These are phyloP conservation scores for Cotesia glomerata DNA, from an alignment of 1,140 invertebrate genomes.

Conservation along the genomic window DNA sequence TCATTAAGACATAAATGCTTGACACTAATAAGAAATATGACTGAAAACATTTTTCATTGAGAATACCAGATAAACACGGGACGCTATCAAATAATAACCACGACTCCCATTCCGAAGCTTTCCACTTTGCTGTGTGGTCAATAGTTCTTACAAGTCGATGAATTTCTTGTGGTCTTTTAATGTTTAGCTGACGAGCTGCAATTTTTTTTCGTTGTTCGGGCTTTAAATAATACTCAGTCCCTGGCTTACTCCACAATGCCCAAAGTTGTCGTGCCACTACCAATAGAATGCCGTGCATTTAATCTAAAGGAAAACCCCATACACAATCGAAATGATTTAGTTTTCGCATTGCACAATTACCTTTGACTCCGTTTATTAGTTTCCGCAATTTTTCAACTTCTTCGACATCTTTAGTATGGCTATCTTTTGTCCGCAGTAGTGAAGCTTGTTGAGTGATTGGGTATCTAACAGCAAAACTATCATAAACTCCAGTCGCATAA, in stretches of 20 bases:
- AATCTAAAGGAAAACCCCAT: conserved; percentile 25
- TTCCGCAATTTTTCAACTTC: conserved; percentile 16
- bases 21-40: conserved; percentile 34
- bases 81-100: conserved; percentile 39
- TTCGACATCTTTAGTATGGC: conserved; percentile 32
- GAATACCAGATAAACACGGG: conserved; percentile 31
- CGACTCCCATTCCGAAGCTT: conserved; percentile 16
- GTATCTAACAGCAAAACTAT: conserved; percentile 25
- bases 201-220: conserved; percentile 15
- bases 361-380: conserved; percentile 19
- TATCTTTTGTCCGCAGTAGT: conserved; percentile 26
- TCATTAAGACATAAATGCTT: conserved; percentile 23
- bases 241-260: conserved; percentile 13
- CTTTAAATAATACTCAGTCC: not conserved
- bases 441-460: conserved; percentile 17
- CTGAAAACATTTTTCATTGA: conserved; percentile 28
- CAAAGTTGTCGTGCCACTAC: conserved; percentile 26
- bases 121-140: conserved; percentile 16
- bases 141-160: conserved; percentile 20
- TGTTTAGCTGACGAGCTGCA: conserved; percentile 9
- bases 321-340: conserved; percentile 19
- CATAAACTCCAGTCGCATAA: conserved; percentile 26
- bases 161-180: conserved; percentile 23
- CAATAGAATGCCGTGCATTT: conserved; percentile 26
- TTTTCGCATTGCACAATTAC: not conserved